Percentiles rank a stretch among this genome's conserved stretches.
Conservation (phyloP, 1,140 invertebrate species). For the Hylyphantes graminicola region DNA sequence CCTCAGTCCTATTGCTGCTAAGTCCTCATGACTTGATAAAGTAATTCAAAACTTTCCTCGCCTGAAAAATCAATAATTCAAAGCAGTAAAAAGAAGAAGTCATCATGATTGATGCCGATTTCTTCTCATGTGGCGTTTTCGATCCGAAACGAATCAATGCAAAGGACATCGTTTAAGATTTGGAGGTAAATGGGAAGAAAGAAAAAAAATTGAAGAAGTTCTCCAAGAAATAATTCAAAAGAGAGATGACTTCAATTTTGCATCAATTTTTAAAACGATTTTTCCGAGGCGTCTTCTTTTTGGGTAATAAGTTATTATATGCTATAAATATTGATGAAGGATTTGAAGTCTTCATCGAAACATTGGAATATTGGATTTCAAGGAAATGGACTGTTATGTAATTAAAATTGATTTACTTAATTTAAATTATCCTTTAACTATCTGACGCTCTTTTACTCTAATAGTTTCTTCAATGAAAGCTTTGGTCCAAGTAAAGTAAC, state of each 20-base stretch:
- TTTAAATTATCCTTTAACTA: too few relatives aligned
- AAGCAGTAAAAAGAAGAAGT: slow-evolving; percentile 42
- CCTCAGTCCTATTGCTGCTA: background rate
- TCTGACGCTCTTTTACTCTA: too few relatives aligned
- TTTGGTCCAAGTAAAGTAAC: too few relatives aligned
- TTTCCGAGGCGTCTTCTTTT: slow-evolving; percentile 23
- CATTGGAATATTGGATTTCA: too few relatives aligned
- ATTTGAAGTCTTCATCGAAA: too few relatives aligned
- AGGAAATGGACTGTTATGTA: too few relatives aligned
- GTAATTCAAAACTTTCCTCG: slow-evolving; percentile 55
- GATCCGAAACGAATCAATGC: slow-evolving; percentile 55
- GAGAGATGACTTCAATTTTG: slow-evolving; percentile 56
- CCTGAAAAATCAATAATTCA: slow-evolving; percentile 52
- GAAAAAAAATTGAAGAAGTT: slow-evolving; percentile 15
- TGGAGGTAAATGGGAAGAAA: slow-evolving; percentile 51
- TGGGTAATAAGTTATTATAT: background rate
- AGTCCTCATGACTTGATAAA: slow-evolving; percentile 57
- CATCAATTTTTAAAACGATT: slow-evolving; percentile 57
- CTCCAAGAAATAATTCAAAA: slow-evolving; percentile 34
- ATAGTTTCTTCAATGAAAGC: too few relatives aligned
- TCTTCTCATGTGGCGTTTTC: slow-evolving; percentile 57
- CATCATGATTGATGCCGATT: slow-evolving; percentile 56
- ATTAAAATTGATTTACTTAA: too few relatives aligned
- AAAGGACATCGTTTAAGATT: slow-evolving; percentile 55
- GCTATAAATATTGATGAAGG: too few relatives aligned